Base-by-base conservation (phyloP, 2,113 vertebrate species). In the Circaetus gallicus region DNA sequence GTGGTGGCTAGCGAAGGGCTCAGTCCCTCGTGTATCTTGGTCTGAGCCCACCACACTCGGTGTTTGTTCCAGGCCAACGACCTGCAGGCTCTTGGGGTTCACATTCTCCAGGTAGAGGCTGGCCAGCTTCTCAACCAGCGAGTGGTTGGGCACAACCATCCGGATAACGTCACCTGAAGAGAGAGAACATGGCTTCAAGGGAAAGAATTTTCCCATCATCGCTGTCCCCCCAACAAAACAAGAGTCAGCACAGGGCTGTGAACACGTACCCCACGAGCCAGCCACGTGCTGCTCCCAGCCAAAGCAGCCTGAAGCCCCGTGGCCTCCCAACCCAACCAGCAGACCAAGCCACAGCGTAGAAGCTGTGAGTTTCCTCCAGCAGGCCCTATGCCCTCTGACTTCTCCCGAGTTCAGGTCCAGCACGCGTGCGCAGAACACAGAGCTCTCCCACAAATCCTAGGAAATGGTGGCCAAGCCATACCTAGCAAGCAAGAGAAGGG, bases 401-500 rank as follows among this genome's bases (percentile, higher is more conserved):
- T 53, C 59, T 69, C 76, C 38, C 0, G 13, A 81, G 20, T 15
- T 71, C 69, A 66, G 36, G 59, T 56, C 67, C 74, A 43, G 74
- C 66, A 79, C 0, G 0, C 7, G 0, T 4, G 36, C 4, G 7
- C 38, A 69, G 71, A 56, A 49, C 53, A 49, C 0, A 0, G 63
- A 55, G 59, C 65, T 45, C 80, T 82, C 72, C 78, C 66, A 47
- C 26, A 32, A 34, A 40, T 4, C 50, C 90, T n/a, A 66, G 43
- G 71, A 55, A 62, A n/a, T 26, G 43, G n/a, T 13, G n/a, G 82
- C 22, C 62, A 55, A 67, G 66, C 77, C 95, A 3, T 98, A 99
- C 99, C 99, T 89, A 99, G 98, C 90, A 99, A 98, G 97, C 99
- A 99, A 95, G 99, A 99, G 98, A 99, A 99, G 34, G 99, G 99